Base-by-base conservation (phyloP, 2,113 vertebrate species). In the Psittacara wagleri region DNA sequence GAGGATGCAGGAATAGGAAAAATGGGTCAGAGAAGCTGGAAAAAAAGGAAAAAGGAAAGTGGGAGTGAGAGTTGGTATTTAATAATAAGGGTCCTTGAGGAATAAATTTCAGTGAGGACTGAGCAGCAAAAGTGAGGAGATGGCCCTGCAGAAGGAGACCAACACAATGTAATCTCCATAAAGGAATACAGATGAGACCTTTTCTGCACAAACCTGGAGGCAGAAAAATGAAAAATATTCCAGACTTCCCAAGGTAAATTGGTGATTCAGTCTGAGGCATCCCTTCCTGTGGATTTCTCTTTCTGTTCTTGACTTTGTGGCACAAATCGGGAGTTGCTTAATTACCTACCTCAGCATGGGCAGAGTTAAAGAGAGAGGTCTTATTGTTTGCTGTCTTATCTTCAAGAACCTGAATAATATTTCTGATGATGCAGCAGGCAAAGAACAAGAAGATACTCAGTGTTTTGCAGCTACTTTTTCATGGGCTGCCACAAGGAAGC, bases 181-280 rank as follows among this genome's bases (percentile, higher is more conserved):
- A 97, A 91, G 25, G 46, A 92, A 82, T 87, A 81, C 52, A 93
- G 70, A 83, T 91, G 70, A 95, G 59, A 80, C 9, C 37, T 54
- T 77, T 63, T 75, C 69, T 93, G 63, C 70, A 70, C 33, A 88
- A 83, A 86, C 54, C 52, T 94, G 28, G 68, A 83, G 85, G 87
- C 17, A 66, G 22, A 81, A 88, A 92, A 92, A 55, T 76, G 7
- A 93, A 78, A 84, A 55, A 13, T 68, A 68, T 67, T 89, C 66
- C 67, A 92, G 92, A 57, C 24, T 82, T 95, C 86, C 59, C 10
- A 4, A 96, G 37, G 52, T 41, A 75, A 97, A 96, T 82, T 91
- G 75, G 22, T 83, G n/a, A 67, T 94, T 74, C 83, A 35, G 6
- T 86, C 70, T 84, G 62, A 88, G 46, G 51, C 31, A 79, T 76